Conservation (phyloP, 2,113 vertebrate genomes). For the Saguinus midas region DNA sequence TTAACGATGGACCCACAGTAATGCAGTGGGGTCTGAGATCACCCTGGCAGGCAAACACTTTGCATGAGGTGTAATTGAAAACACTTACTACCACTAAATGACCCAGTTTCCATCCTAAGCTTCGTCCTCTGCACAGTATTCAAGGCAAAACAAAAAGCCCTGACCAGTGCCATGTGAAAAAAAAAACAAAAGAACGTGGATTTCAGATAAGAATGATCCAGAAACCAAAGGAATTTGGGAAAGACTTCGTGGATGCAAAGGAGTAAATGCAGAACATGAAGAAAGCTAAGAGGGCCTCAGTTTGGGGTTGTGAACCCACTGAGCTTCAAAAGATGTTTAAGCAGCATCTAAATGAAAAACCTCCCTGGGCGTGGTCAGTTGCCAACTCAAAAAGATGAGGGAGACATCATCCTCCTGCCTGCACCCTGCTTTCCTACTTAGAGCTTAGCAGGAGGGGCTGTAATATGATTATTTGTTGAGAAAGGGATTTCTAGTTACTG, state of each 20-base stretch:
- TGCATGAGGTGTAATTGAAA: slow-evolving; percentile 20
- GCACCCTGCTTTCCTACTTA: slow-evolving; percentile 55
- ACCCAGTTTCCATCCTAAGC: slow-evolving; percentile 13
- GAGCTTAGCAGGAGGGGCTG: slow-evolving; percentile 50
- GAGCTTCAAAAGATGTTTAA: slow-evolving; percentile 30
- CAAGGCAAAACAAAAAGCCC: not conserved
- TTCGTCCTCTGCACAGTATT: not conserved
- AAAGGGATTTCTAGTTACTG: slow-evolving; percentile 78
- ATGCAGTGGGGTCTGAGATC: not conserved
- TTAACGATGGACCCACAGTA: not conserved
- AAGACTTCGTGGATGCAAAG: slow-evolving; percentile 70
- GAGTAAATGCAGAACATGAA: not conserved
- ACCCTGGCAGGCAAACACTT: not conserved
- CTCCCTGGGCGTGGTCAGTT: slow-evolving; percentile 52
- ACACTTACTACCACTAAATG: not conserved
- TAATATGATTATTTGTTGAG: slow-evolving; percentile 77
- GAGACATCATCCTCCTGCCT: slow-evolving; percentile 9
- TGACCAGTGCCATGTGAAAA: not conserved
- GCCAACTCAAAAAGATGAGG: slow-evolving; percentile 22
- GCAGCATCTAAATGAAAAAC: slow-evolving; percentile 35
- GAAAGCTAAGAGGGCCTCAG: not conserved
- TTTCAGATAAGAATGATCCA: slow-evolving; percentile 79
- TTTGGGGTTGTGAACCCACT: not conserved
- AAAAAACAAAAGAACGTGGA: slow-evolving; percentile 3
- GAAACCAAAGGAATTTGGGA: slow-evolving; percentile 77